Evolutionary conservation across 2,797 vertebrate species (phyloP).

Genomic region (Microctenopoma stevenorrisi): DNA sequence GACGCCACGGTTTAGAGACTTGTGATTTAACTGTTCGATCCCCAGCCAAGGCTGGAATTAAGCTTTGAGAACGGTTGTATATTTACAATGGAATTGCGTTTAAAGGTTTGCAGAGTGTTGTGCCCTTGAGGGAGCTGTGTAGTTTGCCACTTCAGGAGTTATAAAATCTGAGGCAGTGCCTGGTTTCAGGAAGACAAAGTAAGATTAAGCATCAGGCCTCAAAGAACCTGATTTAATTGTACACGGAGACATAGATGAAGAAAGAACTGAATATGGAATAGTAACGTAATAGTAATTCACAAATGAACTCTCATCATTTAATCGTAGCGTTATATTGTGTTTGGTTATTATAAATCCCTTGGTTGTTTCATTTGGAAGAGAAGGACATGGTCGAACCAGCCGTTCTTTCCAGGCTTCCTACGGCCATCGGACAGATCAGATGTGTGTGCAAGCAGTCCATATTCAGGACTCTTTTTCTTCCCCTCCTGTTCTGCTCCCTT

Average conservation of each 20-base stretch:
- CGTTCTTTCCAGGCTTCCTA: too few relatives aligned
- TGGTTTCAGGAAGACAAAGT: constrained; percentile 38
- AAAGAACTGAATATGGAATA: neutral
- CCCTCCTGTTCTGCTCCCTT: neutral
- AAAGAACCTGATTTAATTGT: constrained; percentile 14
- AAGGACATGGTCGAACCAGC: too few relatives aligned
- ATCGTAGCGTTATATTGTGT: too few relatives aligned
- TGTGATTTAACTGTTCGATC: constrained; percentile 69
- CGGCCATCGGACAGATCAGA: neutral
- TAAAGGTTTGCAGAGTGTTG: constrained; percentile 45
- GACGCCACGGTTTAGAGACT: constrained; percentile 60
- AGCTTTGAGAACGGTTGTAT: constrained; percentile 53
- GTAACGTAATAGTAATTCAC: neutral
- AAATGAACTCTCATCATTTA: neutral
- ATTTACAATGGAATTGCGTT: constrained; percentile 61
- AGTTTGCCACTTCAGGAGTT: constrained; percentile 41
- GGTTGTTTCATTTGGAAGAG: too few relatives aligned
- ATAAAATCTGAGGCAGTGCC: constrained; percentile 20
- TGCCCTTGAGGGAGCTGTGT: constrained; percentile 39
- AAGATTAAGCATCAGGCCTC: constrained; percentile 25
- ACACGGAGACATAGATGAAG: constrained; percentile 10
- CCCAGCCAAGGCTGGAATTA: constrained; percentile 49
- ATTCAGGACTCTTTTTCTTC: neutral
- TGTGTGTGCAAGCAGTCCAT: constrained; percentile 10
- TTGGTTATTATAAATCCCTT: too few relatives aligned